These are phyloP conservation scores for Dolichotis patagonum DNA, from an alignment of 2,113 vertebrate genomes.

Conservation along the genomic window DNA sequence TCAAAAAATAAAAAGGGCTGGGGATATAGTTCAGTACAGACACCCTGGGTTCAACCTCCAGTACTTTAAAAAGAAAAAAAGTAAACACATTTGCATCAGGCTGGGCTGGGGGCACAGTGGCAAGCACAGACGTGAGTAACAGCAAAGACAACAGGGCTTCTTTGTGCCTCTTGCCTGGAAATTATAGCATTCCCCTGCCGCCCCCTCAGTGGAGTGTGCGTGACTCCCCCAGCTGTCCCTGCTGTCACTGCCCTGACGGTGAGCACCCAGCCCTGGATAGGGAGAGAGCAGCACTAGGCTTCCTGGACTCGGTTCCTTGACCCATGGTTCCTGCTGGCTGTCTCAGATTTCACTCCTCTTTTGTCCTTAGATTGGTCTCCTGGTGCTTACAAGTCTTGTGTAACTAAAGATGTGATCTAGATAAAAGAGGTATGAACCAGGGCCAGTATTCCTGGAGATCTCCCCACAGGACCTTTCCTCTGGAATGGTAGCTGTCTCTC, in stretches of 20 bases:
- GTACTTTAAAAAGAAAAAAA: neutral
- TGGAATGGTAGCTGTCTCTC: neutral
- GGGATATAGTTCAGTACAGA: neutral
- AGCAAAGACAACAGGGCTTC: rapidly evolving
- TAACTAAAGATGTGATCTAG: neutral
- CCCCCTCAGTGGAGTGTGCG: neutral
- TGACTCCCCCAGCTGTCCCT: neutral
- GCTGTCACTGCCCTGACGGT: neutral
- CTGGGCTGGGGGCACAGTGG: no score
- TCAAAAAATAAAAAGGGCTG: neutral
- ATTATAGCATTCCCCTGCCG: neutral
- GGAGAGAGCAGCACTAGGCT: neutral
- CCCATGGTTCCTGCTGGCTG: neutral
- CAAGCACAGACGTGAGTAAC: neutral
- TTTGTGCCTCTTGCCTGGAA: neutral
- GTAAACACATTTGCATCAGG: rapidly evolving
- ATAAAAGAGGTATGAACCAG: neutral
- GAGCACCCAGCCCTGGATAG: neutral
- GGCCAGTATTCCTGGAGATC: neutral
- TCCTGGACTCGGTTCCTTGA: neutral
- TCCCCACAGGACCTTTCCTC: neutral
- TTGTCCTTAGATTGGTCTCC: neutral
- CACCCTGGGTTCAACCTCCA: neutral
- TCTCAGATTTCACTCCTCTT: neutral
- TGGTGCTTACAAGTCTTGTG: neutral